A percentile compares a stretch with the other conserved stretches of the same genome.
Evolutionary conservation across 2,797 vertebrate genomes (phyloP).

Genomic region (Gymnocypris eckloni): DNA sequence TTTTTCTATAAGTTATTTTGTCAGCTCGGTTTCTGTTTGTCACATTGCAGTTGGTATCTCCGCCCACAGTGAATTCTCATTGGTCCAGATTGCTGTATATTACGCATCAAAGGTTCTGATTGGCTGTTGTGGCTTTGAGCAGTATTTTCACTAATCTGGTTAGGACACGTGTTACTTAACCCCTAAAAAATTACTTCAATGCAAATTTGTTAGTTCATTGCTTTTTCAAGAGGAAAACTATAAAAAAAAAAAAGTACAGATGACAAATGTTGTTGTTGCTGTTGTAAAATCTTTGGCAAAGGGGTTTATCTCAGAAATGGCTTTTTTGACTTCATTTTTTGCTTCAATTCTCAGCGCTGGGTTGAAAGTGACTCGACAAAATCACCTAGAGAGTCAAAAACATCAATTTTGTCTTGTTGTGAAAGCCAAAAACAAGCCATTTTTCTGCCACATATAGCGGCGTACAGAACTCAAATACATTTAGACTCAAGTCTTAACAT

Average conservation of each 20-base stretch:
- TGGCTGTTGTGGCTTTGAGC: conserved; percentile 21
- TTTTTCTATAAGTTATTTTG: background rate
- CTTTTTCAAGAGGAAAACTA: conserved; percentile 44
- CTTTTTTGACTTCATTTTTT: background rate
- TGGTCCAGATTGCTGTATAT: conserved; percentile 14
- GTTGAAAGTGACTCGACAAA: background rate
- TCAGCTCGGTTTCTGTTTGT: background rate
- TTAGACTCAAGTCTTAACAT: background rate
- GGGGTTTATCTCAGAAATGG: conserved; percentile 18
- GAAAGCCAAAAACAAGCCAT: conserved; percentile 35
- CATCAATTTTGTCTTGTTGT: background rate
- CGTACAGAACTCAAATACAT: background rate
- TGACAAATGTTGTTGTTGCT: conserved; percentile 39
- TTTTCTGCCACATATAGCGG: conserved; percentile 23
- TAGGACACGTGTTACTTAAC: conserved; percentile 17
- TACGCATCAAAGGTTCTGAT: conserved; percentile 2
- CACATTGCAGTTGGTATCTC: background rate
- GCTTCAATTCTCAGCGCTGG: background rate
- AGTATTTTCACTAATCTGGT: conserved; percentile 26
- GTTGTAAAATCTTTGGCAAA: conserved; percentile 47
- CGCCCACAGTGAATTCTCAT: conserved; percentile 25
- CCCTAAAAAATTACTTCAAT: conserved; percentile 34
- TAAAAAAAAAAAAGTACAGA: conserved; percentile 25
- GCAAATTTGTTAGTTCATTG: conserved; percentile 68
- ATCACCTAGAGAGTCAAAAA: background rate